Evolutionary conservation across 2,888 invertebrate species (phyloP), one percentile per base, ranked within the genome.

Genomic region (Stegophylla sp.): DNA sequence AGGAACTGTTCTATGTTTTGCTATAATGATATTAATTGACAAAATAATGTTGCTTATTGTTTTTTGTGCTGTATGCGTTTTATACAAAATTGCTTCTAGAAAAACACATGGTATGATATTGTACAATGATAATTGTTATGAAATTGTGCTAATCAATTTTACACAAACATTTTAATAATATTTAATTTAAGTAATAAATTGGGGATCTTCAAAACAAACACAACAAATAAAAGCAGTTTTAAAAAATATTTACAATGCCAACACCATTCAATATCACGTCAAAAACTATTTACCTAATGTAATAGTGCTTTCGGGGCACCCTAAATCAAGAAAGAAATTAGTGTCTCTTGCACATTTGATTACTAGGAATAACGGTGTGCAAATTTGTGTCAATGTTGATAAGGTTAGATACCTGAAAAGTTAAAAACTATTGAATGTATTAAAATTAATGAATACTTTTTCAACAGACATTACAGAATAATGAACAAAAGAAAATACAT

Each of bases 151-250:
- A 45, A 51, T 17, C 17, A 17, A 17, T 51, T 34, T 34, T 34
- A 5, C 34, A 34, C 34, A 34, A 34, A 7, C 17, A 9, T 34
- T 23, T 26, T 63, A 17, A 28, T 13, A 9, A 7, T 63, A n/a
- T 15, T 75, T 26, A 74, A 45, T 86, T n/a, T 26, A 84, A 94
- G 96, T 97, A 86, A 97, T 98, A 1, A 98, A 99, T 87, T 98
- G 98, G 98, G 98, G 98, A 3, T 96, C 97, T 0, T 96, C 97
- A 1, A 96, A 96, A 0, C 97, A 98, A 86, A 98, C 98, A 10
- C 98, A 98, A 88, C 94, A 93, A 0, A 98, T 98, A 87, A 96
- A 94, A 86, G 93, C 91, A 82, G 98, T 98, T 0, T 87, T 99
- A 59, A 90, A 92, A 82, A 92, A 95, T 0, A 94, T 97, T 0